Percentiles rank a stretch among this genome's conserved stretches.
Evolutionary conservation across 2,888 invertebrate species (phyloP).

Genomic region (Drosophila niveifrons): DNA sequence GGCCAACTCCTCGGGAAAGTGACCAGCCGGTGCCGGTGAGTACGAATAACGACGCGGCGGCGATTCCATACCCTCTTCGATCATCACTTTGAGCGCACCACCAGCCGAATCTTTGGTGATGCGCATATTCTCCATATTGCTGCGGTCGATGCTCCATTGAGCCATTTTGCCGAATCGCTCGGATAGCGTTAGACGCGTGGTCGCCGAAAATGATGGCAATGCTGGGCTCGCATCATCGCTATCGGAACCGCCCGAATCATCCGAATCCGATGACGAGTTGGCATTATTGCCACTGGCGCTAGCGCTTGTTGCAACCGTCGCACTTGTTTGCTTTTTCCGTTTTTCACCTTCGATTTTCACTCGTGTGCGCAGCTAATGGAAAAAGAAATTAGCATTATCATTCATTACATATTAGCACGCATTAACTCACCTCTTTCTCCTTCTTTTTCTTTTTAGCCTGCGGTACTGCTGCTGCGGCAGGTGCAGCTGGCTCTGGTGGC

Average conservation of each 20-base stretch:
- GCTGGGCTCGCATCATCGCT: conserved; percentile 84
- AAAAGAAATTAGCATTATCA: background rate
- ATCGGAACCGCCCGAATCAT: conserved; percentile 87
- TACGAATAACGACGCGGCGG: conserved; percentile 87
- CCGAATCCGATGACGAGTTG: conserved; percentile 87
- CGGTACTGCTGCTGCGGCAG: conserved; percentile 79
- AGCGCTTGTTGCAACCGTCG: conserved; percentile 47
- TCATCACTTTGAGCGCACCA: conserved; percentile 91
- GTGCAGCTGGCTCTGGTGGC: conserved; percentile 86
- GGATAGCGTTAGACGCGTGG: conserved; percentile 90
- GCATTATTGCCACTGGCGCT: conserved; percentile 63
- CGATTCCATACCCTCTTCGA: conserved; percentile 88
- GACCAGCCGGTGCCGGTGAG: conserved; percentile 90
- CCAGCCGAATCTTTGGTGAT: conserved; percentile 92
- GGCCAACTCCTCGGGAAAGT: conserved; percentile 92
- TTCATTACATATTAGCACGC: background rate
- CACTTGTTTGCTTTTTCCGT: conserved; percentile 85
- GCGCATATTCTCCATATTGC: conserved; percentile 93
- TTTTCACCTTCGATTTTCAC: conserved; percentile 86
- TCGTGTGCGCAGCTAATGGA: conserved; percentile 82
- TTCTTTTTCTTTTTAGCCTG: conserved; percentile 85
- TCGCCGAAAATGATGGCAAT: conserved; percentile 88
- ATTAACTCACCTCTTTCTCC: conserved; percentile 84
- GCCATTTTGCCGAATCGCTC: conserved; percentile 97
- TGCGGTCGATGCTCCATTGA: conserved; percentile 94